These are phyloP conservation scores for Dreissena rostriformis DNA, from an alignment of 1,140 invertebrate genomes.

Conservation along the genomic window DNA sequence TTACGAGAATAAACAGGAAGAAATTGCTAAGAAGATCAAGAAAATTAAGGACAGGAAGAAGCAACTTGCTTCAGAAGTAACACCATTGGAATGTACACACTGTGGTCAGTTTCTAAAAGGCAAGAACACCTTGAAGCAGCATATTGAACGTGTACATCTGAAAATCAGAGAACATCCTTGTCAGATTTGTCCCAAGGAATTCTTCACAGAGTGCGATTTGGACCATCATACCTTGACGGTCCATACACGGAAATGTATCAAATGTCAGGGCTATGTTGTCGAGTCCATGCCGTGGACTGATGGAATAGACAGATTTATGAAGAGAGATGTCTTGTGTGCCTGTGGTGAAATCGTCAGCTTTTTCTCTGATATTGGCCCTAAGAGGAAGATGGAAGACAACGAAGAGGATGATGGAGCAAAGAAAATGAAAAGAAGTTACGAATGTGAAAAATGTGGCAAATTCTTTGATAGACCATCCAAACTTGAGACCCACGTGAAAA, in stretches of 20 bases:
- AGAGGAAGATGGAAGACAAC: not conserved
- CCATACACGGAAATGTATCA: constrained; percentile 39
- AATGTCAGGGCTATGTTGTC: constrained; percentile 46
- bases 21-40: not conserved
- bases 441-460: constrained; percentile 40
- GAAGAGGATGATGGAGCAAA: not conserved
- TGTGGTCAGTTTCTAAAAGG: constrained; percentile 22
- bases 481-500: constrained; percentile 10
- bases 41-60: constrained; percentile 1
- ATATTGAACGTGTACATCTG: constrained; percentile 29
- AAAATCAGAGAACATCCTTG: constrained; percentile 14
- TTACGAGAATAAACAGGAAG: too few species aligned
- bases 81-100: constrained; percentile 17
- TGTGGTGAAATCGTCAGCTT: constrained; percentile 35
- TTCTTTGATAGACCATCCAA: not conserved
- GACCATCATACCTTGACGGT: constrained; percentile 18
- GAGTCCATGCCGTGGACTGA: constrained; percentile 32
- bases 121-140: constrained; percentile 1
- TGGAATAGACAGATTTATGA: constrained; percentile 13
- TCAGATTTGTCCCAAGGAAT: constrained; percentile 17
- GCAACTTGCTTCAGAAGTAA: not conserved
- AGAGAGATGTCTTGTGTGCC: constrained; percentile 16
- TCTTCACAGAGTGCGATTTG: constrained; percentile 5
- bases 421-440: constrained; percentile 4
- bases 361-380: constrained; percentile 23